Evolutionary conservation across 2,888 invertebrate genomes (phyloP).

Genomic region (Dicyrtomina minuta): DNA sequence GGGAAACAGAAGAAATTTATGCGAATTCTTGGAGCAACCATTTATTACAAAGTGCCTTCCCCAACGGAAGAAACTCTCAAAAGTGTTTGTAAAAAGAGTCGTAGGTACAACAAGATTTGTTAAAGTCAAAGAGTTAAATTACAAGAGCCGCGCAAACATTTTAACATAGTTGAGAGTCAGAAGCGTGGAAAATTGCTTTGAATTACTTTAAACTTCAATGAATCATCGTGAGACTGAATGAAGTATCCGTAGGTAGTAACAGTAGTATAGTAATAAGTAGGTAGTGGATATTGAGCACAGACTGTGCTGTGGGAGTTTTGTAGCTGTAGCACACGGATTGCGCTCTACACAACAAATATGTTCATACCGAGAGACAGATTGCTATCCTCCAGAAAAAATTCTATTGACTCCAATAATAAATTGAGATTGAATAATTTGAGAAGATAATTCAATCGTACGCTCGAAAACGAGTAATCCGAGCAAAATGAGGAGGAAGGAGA

Average conservation of each 20-base stretch:
- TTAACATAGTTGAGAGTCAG: conserved; percentile 45
- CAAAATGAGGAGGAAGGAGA: not conserved
- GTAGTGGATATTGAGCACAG: too few species aligned
- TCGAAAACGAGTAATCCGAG: too few species aligned
- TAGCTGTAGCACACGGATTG: too few species aligned
- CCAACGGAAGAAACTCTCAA: conserved; percentile 8
- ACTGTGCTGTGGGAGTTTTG: too few species aligned
- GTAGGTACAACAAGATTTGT: not conserved
- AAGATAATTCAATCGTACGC: conserved; percentile 3
- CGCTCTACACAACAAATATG: too few species aligned
- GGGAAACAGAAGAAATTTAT: conserved; percentile 44
- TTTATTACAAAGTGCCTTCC: conserved; percentile 43
- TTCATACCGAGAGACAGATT: conserved; percentile 37
- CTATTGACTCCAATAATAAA: conserved; percentile 10
- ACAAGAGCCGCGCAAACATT: not conserved
- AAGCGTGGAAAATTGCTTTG: conserved; percentile 50
- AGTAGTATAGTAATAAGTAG: too few species aligned
- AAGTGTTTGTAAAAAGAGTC: not conserved
- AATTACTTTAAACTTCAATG: not conserved
- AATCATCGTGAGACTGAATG: too few species aligned
- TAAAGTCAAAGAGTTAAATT: conserved; percentile 4
- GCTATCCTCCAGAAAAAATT: not conserved
- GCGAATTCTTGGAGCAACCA: conserved; percentile 48
- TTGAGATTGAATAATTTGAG: conserved; percentile 14
- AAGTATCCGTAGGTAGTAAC: too few species aligned